Conservation (phyloP, 2,888 invertebrate species). For the Peribatodes rhomboidaria region DNA sequence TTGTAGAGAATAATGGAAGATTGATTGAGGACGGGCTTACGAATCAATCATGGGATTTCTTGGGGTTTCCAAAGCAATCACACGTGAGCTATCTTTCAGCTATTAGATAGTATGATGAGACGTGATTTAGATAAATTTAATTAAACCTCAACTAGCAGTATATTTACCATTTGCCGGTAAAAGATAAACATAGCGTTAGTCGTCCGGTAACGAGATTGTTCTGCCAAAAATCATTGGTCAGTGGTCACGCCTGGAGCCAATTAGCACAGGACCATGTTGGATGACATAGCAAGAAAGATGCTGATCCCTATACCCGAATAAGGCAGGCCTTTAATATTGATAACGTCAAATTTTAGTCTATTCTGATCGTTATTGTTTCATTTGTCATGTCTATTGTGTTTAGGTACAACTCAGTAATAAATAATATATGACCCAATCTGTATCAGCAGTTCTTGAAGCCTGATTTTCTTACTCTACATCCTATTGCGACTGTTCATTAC, state of each 20-base stretch:
- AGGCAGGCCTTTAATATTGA: no score
- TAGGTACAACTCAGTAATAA: no score
- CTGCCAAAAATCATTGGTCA: background rate
- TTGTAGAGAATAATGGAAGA: conserved; percentile 28
- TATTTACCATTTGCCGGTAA: background rate
- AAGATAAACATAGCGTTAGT: background rate
- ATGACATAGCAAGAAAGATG: no score
- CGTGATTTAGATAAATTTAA: background rate
- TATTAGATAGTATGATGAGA: conserved; percentile 38
- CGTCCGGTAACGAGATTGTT: background rate
- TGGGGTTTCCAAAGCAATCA: conserved; percentile 38
- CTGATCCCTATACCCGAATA: no score
- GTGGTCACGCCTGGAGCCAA: background rate
- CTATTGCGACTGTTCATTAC: background rate
- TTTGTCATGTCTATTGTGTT: background rate
- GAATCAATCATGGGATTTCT: conserved; percentile 40
- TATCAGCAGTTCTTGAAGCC: background rate
- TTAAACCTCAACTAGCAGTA: background rate
- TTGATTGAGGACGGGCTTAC: conserved; percentile 23
- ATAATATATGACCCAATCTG: background rate
- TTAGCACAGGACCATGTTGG: background rate
- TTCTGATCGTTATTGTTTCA: background rate
- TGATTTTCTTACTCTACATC: background rate
- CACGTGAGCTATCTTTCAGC: conserved; percentile 6
- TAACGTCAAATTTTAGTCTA: no score